Conservation (phyloP, 2,113 vertebrate genomes). For the Steatornis caripensis region DNA sequence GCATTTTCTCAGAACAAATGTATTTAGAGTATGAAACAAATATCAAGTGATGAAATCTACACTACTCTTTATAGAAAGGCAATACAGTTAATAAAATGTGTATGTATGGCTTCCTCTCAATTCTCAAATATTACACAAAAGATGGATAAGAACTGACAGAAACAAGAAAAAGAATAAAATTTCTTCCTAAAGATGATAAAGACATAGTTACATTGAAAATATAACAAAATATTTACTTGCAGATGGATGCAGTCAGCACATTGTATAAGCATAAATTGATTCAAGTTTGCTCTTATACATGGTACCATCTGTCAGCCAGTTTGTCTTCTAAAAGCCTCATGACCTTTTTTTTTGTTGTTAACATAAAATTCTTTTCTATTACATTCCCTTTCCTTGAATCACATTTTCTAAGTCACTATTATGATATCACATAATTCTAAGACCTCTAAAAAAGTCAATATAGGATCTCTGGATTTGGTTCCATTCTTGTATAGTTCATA, state of each 20-base stretch:
- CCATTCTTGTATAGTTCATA: neutral
- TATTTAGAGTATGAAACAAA: neutral
- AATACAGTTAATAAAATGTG: neutral
- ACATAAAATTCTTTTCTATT: neutral
- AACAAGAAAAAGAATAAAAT: neutral
- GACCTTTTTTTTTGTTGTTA: neutral
- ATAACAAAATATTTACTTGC: neutral
- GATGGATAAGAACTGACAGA: neutral
- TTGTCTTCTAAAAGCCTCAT: neutral
- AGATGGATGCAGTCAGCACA: neutral
- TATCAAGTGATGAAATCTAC: neutral
- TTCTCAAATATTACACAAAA: neutral
- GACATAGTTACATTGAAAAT: neutral
- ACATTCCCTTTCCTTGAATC: neutral
- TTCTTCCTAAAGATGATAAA: neutral
- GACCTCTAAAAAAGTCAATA: neutral
- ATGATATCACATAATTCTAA: neutral
- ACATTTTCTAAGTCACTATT: neutral
- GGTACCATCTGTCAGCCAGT: neutral
- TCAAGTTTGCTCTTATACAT: neutral
- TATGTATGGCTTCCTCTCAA: neutral
- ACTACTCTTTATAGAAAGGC: neutral
- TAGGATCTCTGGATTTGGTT: neutral
- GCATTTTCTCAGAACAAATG: neutral
- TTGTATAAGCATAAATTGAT: neutral